phyloP scores from a whole-genome alignment of 1,140 invertebrate species.

The Euwallacea fornicatus region DNA sequence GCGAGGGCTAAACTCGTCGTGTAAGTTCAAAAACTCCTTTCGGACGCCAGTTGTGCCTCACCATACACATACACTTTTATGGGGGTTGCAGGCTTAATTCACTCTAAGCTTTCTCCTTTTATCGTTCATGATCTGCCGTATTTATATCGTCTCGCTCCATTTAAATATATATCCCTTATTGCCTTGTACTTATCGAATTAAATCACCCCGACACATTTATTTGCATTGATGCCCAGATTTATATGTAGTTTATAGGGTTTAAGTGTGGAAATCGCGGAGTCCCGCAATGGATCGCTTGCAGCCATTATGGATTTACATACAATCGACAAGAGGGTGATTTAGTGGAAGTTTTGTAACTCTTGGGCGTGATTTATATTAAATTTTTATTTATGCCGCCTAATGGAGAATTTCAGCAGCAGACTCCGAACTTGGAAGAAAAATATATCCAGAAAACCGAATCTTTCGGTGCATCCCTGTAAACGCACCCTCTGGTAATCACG shows the following conservation, averaged over 20 bases:
- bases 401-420: no score
- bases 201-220: constrained; percentile 12
- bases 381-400: no score
- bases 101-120: constrained; percentile 44
- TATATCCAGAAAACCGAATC: neutral
- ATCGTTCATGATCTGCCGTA: constrained; percentile 44
- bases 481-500: constrained; percentile 36
- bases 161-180: constrained; percentile 40
- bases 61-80: constrained; percentile 38
- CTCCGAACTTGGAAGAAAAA: no score
- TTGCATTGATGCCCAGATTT: constrained; percentile 32
- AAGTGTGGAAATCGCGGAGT: constrained; percentile 4
- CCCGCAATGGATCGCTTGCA: constrained; percentile 5
- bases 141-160: constrained; percentile 46
- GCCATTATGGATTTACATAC: no score
- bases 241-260: constrained; percentile 7
- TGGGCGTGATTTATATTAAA: no score
- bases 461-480: constrained; percentile 25
- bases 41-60: constrained; percentile 24
- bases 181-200: constrained; percentile 33
- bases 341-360: no score
- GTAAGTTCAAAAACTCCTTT: constrained; percentile 18
- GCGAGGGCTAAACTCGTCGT: no score
- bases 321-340: no score
- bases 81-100: constrained; percentile 44